A percentile compares a stretch with the other conserved stretches of the same genome.
Conservation (phyloP, 2,797 vertebrate genomes). For the Chlorospingus semifuscus region DNA sequence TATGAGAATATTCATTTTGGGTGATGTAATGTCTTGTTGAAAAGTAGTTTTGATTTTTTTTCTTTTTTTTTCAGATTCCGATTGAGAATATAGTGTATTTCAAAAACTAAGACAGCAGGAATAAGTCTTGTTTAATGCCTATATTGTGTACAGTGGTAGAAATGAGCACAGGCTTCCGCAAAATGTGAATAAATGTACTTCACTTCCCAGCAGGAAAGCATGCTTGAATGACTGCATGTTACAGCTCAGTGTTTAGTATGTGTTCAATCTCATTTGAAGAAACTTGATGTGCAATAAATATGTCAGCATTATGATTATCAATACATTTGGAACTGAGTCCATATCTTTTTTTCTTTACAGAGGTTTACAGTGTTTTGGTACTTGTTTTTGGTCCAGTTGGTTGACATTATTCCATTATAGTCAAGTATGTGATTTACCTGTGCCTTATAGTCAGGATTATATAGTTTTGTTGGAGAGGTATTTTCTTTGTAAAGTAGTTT, state of each 20-base stretch:
- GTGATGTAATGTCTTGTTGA: not conserved
- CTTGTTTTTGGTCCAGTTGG: not conserved
- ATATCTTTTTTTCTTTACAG: fast-evolving
- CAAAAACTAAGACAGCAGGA: not conserved
- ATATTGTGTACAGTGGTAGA: not conserved
- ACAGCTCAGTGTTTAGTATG: not conserved
- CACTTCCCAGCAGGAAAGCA: not conserved
- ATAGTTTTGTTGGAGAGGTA: not conserved
- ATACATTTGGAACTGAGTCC: not conserved
- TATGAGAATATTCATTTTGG: not conserved
- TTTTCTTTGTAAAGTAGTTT: not conserved
- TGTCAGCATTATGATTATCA: not conserved
- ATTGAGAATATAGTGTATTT: not conserved
- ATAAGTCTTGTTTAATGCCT: not conserved
- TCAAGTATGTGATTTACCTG: not conserved
- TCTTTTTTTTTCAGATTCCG: not conserved
- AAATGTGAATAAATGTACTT: not conserved
- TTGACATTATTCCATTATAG: not conserved
- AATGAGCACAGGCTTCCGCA: not conserved
- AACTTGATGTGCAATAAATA: not conserved
- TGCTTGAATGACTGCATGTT: not conserved
- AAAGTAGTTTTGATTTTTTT: not conserved
- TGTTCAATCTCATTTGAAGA: not conserved
- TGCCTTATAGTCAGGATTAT: not conserved
- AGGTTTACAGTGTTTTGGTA: not conserved